Conservation (phyloP, 1,140 invertebrate species). For the Steinernema khuongi region DNA sequence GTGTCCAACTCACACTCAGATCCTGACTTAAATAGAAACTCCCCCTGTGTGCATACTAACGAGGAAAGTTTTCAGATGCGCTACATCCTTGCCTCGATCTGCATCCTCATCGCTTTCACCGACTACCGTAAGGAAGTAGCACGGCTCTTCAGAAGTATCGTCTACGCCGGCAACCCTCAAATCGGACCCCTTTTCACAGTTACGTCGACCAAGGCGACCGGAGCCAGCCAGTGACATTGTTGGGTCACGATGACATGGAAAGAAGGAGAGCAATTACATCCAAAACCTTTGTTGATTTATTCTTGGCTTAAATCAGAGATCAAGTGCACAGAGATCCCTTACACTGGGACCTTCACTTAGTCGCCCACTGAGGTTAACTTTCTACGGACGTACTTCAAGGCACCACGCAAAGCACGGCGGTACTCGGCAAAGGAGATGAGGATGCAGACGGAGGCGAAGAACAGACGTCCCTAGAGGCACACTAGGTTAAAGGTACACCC, state of each 20-base stretch:
- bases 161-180: neutral
- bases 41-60: no score
- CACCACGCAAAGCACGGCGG: neutral
- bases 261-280: neutral
- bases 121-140: neutral
- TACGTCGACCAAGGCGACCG: neutral
- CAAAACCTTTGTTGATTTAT: neutral
- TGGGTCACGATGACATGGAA: neutral
- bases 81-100: neutral
- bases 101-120: neutral
- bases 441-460: constrained; percentile 7
- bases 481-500: neutral
- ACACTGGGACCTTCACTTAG: no score
- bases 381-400: neutral
- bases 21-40: no score
- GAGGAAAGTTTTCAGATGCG: neutral
- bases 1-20: no score
- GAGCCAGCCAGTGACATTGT: neutral
- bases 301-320: no score
- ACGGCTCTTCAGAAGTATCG: neutral
- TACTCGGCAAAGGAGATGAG: neutral
- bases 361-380: neutral
- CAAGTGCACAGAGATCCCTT: no score
- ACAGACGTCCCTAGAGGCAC: neutral
- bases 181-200: neutral